phyloP scores from a whole-genome alignment of 1,140 invertebrate species.

The Atta colombica region DNA sequence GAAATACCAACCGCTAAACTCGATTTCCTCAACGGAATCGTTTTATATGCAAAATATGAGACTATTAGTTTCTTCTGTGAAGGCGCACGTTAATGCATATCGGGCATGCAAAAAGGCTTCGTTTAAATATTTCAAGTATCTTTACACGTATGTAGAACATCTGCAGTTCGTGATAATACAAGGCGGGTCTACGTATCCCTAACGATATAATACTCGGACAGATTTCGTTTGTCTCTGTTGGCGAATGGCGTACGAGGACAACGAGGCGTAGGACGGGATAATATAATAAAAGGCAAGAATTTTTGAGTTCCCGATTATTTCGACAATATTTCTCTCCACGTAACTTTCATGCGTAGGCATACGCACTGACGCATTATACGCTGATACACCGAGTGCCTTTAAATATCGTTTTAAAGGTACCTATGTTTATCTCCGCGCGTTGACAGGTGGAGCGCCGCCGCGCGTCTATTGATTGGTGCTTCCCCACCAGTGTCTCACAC shows the following conservation, averaged over 20 bases:
- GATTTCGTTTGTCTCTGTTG: slow-evolving; percentile 35
- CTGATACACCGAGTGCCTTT: slow-evolving; percentile 41
- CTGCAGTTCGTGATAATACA: not conserved
- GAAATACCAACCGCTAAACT: slow-evolving; percentile 21
- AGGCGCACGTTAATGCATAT: slow-evolving; percentile 23
- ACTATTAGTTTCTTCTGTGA: slow-evolving; percentile 26
- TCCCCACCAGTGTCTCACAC: slow-evolving; percentile 71
- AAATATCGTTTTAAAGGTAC: slow-evolving; percentile 67
- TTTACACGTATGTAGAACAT: not conserved
- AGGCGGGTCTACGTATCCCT: not conserved
- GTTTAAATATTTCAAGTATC: slow-evolving; percentile 24
- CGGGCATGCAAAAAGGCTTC: not conserved
- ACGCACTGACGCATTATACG: not conserved
- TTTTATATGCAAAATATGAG: slow-evolving; percentile 46
- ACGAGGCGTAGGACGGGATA: not conserved
- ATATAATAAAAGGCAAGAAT: slow-evolving; percentile 33
- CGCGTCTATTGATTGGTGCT: slow-evolving; percentile 79
- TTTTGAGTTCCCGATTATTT: not conserved
- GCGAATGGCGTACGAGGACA: not conserved
- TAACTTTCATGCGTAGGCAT: not conserved
- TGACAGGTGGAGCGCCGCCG: slow-evolving; percentile 79
- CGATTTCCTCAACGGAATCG: slow-evolving; percentile 28
- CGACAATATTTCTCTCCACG: not conserved
- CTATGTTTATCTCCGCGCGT: slow-evolving; percentile 76
- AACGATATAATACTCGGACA: slow-evolving; percentile 21